Evolutionary conservation across 2,888 invertebrate genomes (phyloP).

Genomic region (Caenorhabditis wallacei): DNA sequence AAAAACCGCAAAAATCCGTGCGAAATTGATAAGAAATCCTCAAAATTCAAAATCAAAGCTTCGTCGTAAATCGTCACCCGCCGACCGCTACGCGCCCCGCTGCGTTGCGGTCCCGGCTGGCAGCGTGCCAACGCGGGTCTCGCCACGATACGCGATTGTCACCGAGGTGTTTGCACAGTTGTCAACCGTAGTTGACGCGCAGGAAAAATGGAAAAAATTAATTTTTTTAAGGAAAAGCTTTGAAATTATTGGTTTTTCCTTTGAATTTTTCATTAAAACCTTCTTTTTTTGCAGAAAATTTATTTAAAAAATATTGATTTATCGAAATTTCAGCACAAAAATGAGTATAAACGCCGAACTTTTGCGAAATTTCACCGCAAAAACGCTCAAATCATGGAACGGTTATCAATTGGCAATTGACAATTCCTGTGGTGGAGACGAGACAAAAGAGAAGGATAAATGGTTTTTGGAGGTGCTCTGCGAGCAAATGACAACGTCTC

Average conservation of each 20-base stretch:
- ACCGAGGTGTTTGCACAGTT: constrained; percentile 51
- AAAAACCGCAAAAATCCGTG: constrained; percentile 2
- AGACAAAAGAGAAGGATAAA: constrained; percentile 74
- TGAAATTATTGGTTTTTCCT: not conserved
- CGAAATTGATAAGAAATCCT: not conserved
- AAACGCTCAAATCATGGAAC: constrained; percentile 70
- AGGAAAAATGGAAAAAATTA: not conserved
- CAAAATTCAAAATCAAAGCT: constrained; percentile 28
- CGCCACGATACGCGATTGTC: constrained; percentile 33
- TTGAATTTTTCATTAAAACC: not conserved
- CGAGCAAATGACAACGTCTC: constrained; percentile 67
- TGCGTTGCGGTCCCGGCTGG: constrained; percentile 44
- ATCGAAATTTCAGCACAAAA: constrained; percentile 14
- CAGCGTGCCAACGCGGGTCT: constrained; percentile 54
- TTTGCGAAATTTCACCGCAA: constrained; percentile 49
- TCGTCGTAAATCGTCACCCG: constrained; percentile 45
- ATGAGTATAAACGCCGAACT: constrained; percentile 35
- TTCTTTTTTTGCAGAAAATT: no score
- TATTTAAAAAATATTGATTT: no score
- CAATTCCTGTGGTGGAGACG: constrained; percentile 73
- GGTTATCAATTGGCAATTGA: constrained; percentile 77
- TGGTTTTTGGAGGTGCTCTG: constrained; percentile 74
- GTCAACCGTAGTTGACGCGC: constrained; percentile 33
- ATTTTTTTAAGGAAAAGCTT: constrained; percentile 17
- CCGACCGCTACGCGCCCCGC: constrained; percentile 33